Evolutionary conservation across 2,888 invertebrate genomes (phyloP), one percentile per base, ranked within the genome.

Genomic region (Trichopria drosophilae): DNA sequence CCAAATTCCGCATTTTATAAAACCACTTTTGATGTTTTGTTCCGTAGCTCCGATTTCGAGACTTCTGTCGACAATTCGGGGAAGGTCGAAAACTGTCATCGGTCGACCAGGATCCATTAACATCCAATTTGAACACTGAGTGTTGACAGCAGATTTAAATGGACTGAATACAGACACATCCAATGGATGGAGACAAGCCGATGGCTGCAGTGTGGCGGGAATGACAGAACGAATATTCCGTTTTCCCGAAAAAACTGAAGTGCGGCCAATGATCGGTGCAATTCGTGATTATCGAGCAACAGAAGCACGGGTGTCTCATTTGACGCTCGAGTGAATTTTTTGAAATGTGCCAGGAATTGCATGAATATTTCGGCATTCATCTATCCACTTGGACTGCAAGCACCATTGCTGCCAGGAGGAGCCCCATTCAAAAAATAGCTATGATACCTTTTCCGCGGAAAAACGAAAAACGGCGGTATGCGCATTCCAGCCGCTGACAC

Each of bases 381-480:
- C 65, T 63, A 69, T 4, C 64, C 66, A 52, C 48, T 57, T 48
- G 47, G 59, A 43, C 57, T 61, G 31, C 65, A 64, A 44, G 59
- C 46, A 19, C 62, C 66, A 26, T 62, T 34, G 42, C 61, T 64
- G 24, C 67, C 68, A 50, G 55, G 37, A 16, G 67, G 64, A 12
- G 62, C 66, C 40, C 61, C 61, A 13, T 48, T 51, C 6, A 64
- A 22, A 53, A 66, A 63, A 54, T 64, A 50, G 22, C 48, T 36
- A 20, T 60, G 55, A 40, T 40, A 59, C 35, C 51, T 51, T 12
- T 57, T 55, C n/a, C 64, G 45, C 10, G 63, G 58, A 56, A 59
- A 63, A 35, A 71, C 49, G 39, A 68, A 69, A 37, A 69, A 39
- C 7, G 69, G 71, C 12, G 67, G 67, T 18, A 71, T 65, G 4